phyloP scores from a whole-genome alignment of 2,113 vertebrate species.

The Caloenas nicobarica region DNA sequence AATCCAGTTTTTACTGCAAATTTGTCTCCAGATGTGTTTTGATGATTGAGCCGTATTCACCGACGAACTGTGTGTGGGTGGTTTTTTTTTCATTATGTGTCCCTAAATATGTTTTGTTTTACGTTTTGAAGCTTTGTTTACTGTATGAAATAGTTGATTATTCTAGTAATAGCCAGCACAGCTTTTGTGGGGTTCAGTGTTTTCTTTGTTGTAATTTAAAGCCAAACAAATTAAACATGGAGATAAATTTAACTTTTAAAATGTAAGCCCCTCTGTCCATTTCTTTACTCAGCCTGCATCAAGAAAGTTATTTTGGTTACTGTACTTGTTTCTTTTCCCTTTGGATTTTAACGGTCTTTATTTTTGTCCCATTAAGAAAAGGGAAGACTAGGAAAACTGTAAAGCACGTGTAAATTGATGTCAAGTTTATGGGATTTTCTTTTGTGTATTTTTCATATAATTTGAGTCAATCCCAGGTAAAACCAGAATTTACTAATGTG shows the following conservation, averaged over 20 bases:
- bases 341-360: neutral
- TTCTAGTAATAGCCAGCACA: neutral
- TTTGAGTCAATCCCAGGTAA: neutral
- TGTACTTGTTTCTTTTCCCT: neutral
- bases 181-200: neutral
- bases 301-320: neutral
- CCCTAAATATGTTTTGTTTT: neutral
- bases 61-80: neutral
- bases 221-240: neutral
- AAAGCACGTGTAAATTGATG: neutral
- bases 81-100: neutral
- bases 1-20: neutral
- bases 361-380: neutral
- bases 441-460: neutral
- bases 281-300: neutral
- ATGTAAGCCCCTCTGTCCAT: fast-evolving
- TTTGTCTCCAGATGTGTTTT: neutral
- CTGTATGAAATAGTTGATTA: neutral
- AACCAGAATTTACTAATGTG: neutral
- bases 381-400: neutral
- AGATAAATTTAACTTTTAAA: neutral
- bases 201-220: constrained; percentile 14
- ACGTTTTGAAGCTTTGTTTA: neutral
- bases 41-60: neutral
- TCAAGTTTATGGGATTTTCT: neutral